Conservation (phyloP, 2,113 vertebrate species). For the Peromyscus californicus region DNA sequence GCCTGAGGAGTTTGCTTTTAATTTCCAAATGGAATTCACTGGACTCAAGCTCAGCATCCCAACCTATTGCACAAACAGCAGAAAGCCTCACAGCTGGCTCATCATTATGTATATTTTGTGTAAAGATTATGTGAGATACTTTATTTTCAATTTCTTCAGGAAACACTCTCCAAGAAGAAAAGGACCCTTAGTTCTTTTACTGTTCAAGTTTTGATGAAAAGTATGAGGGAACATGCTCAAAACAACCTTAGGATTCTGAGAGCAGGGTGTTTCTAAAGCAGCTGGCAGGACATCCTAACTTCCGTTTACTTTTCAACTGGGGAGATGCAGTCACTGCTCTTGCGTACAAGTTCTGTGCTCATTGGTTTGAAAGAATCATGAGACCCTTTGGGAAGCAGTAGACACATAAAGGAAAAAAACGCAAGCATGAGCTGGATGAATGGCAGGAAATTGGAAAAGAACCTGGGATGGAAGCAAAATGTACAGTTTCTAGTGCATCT, state of each 20-base stretch:
- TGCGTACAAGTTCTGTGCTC: background rate
- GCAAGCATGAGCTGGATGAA: background rate
- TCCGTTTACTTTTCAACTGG: background rate
- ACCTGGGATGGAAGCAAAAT: background rate
- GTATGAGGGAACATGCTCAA: background rate
- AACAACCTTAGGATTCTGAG: background rate
- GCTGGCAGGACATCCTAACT: background rate
- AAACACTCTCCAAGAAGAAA: slow-evolving; percentile 23
- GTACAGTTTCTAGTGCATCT: background rate
- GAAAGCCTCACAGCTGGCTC: background rate
- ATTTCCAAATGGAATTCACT: slow-evolving; percentile 56
- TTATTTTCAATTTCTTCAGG: background rate
- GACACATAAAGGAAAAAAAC: background rate
- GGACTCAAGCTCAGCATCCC: background rate
- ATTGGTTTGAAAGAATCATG: background rate
- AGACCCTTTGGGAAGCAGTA: background rate
- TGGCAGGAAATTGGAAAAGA: background rate
- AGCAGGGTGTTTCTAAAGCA: background rate
- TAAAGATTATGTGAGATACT: background rate
- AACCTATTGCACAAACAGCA: background rate
- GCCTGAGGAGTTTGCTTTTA: slow-evolving; percentile 48
- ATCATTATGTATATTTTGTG: background rate
- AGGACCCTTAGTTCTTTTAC: background rate
- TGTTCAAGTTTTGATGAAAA: background rate
- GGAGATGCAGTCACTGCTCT: background rate